Evolutionary conservation across 1,140 invertebrate species (phyloP).

Genomic region (Macrostomum lignano): DNA sequence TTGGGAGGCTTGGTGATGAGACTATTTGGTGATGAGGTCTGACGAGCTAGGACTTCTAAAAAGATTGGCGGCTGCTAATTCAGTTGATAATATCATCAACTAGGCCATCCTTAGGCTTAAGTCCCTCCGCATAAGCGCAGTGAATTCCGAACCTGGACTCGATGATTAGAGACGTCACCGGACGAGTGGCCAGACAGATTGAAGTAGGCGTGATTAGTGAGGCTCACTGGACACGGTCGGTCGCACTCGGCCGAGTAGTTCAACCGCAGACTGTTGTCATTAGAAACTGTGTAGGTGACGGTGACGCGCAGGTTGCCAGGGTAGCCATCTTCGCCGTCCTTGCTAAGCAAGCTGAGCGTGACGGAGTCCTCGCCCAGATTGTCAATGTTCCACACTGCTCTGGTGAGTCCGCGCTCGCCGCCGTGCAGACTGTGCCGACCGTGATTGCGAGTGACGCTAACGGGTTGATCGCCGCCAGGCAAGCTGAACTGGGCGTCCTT

Average conservation of each 20-base stretch:
- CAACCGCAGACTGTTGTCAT: slow-evolving; percentile 41
- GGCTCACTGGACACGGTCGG: slow-evolving; percentile 54
- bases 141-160: no score
- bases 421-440: slow-evolving; percentile 51
- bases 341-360: slow-evolving; percentile 38
- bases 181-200: slow-evolving; percentile 53
- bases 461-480: slow-evolving; percentile 36
- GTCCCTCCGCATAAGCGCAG: no score
- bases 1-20: no score
- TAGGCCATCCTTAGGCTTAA: no score
- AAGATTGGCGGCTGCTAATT: no score
- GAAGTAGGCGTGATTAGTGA: slow-evolving; percentile 75
- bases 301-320: slow-evolving; percentile 39
- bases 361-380: slow-evolving; percentile 31
- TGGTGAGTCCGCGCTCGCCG: no score
- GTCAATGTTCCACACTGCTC: no score
- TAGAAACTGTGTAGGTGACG: slow-evolving; percentile 40
- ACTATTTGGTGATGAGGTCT: no score
- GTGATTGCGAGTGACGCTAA: slow-evolving; percentile 44
- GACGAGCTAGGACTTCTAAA: no score
- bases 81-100: no score
- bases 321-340: slow-evolving; percentile 53
- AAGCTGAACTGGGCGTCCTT: slow-evolving; percentile 38
- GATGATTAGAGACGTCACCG: no score
- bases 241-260: no score